A percentile compares a stretch with the other conserved stretches of the same genome.
phyloP scores from a whole-genome alignment of 1,140 invertebrate genomes.

The Drosophila kanapiae region DNA sequence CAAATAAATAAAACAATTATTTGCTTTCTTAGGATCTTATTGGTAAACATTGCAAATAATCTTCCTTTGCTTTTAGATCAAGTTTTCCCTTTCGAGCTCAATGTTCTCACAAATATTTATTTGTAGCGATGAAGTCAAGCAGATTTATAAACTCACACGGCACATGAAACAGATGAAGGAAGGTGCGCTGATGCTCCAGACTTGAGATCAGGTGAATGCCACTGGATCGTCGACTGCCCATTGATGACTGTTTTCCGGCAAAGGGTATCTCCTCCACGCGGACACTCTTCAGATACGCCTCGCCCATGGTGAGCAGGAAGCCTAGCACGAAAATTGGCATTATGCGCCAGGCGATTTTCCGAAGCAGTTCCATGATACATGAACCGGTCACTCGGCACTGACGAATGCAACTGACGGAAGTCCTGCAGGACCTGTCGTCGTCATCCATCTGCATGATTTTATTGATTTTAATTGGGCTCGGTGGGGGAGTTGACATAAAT shows the following conservation, averaged over 20 bases:
- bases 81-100: too few species aligned
- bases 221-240: conserved; percentile 16
- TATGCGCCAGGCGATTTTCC: conserved; percentile 53
- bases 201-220: conserved; percentile 75
- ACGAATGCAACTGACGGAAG: conserved; percentile 48
- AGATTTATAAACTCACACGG: conserved; percentile 62
- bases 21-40: too few species aligned
- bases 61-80: too few species aligned
- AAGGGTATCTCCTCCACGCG: conserved; percentile 77
- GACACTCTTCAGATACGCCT: conserved; percentile 67
- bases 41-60: too few species aligned
- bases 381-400: conserved; percentile 1
- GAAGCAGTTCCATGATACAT: conserved; percentile 56
- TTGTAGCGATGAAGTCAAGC: too few species aligned
- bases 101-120: too few species aligned
- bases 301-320: conserved; percentile 51
- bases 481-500: conserved; percentile 46
- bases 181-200: conserved; percentile 69
- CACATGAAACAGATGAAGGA: conserved; percentile 79
- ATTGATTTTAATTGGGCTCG: conserved; percentile 67
- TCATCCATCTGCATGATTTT: conserved; percentile 16
- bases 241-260: conserved; percentile 2
- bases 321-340: conserved; percentile 57
- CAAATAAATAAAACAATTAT: too few species aligned
- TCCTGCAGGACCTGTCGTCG: conserved; percentile 38